Evolutionary conservation across 2,888 invertebrate genomes (phyloP).

Genomic region (Hyposoter dolosus): DNA sequence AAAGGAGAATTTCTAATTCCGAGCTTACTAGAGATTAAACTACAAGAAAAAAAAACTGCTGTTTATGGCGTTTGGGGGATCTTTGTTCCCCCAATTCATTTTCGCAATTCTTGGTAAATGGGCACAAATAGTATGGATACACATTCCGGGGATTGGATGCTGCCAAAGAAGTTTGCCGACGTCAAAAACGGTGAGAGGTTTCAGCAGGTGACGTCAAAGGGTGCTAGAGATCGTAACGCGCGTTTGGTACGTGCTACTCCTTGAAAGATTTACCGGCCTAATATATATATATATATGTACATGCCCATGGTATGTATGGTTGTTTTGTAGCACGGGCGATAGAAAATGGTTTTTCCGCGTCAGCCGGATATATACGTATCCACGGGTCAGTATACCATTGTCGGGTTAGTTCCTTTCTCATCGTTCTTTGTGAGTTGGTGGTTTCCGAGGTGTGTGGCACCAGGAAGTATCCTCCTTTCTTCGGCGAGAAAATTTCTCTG

Average conservation of each 20-base stretch:
- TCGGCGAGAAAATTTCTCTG: slow-evolving; percentile 35
- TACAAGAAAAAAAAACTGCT: neutral
- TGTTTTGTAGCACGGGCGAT: slow-evolving; percentile 39
- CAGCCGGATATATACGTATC: slow-evolving; percentile 29
- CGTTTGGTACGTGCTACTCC: slow-evolving; percentile 50
- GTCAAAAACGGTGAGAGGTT: slow-evolving; percentile 57
- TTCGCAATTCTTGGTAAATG: slow-evolving; percentile 44
- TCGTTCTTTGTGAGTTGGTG: slow-evolving; percentile 27
- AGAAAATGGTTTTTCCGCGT: slow-evolving; percentile 60
- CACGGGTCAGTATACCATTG: slow-evolving; percentile 45
- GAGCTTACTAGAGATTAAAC: neutral
- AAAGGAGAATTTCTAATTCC: no score
- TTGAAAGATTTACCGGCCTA: slow-evolving; percentile 47
- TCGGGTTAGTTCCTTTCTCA: slow-evolving; percentile 38
- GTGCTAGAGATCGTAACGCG: slow-evolving; percentile 54
- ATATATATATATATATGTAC: slow-evolving; percentile 11
- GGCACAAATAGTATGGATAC: slow-evolving; percentile 26
- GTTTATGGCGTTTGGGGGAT: neutral
- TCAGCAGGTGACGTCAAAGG: slow-evolving; percentile 64
- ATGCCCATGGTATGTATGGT: slow-evolving; percentile 12
- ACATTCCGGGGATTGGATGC: slow-evolving; percentile 17
- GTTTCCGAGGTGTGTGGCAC: slow-evolving; percentile 41
- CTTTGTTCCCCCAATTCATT: neutral
- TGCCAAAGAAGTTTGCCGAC: slow-evolving; percentile 62
- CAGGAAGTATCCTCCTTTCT: slow-evolving; percentile 52